Conservation (phyloP, 2,113 vertebrate species). For the Corvus cornix region DNA sequence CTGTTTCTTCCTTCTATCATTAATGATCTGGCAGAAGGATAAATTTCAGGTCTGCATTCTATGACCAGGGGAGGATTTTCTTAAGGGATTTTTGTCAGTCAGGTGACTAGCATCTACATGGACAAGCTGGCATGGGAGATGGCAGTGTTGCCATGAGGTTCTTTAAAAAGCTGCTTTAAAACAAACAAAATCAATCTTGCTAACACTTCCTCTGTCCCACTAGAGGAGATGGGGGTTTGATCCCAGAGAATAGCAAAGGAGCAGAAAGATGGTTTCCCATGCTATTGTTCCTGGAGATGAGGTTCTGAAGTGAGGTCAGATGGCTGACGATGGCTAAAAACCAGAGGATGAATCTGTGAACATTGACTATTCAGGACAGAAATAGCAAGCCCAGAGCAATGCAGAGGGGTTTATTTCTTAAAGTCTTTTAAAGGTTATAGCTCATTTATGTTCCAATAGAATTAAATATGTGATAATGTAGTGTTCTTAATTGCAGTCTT, state of each 20-base stretch:
- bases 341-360: background rate
- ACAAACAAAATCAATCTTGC: background rate
- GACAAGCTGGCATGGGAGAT: background rate
- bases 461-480: conserved; percentile 38
- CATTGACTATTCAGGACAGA: background rate
- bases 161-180: background rate
- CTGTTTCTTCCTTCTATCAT: background rate
- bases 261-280: background rate
- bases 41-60: background rate
- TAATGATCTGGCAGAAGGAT: background rate
- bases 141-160: background rate
- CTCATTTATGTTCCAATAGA: conserved; percentile 13
- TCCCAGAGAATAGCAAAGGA: background rate
- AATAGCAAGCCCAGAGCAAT: background rate
- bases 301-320: background rate
- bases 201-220: background rate
- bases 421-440: conserved; percentile 18
- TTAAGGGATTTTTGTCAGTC: background rate
- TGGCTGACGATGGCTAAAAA: background rate
- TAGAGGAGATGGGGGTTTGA: background rate
- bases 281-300: background rate
- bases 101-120: background rate
- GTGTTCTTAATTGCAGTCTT: conserved; percentile 34
- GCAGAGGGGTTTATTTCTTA: background rate
- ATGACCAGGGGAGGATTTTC: background rate